Evolutionary conservation across 2,797 vertebrate genomes (phyloP), one percentile per base, ranked within the genome.

Genomic region (Rhodeus uyekii): DNA sequence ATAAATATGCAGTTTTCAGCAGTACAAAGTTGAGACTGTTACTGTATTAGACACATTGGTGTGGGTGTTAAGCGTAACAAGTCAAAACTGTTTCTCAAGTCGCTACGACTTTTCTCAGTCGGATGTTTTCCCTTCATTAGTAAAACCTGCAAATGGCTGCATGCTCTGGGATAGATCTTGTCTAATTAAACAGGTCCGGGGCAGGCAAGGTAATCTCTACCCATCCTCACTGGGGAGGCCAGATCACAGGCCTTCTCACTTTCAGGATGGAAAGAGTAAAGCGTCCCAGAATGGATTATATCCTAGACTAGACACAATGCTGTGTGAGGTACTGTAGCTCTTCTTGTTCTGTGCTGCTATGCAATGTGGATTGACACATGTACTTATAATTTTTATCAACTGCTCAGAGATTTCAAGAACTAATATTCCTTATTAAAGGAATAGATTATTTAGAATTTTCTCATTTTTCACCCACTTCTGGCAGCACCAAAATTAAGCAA

Each of bases 131-230:
- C 63, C 83, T 69, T 71, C 53, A 84, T 83, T 78, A 79, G 42
- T 76, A 75, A 79, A 78, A 60, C 53, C 34, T 60, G 71, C 77
- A 77, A 74, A 68, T 4, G 42, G 24, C 29, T 39, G 46, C 10
- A 58, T 34, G 74, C 61, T 81, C 27, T 58, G n/a, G 82, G 60
- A 68, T 53, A 84, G 67, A 67, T 73, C 32, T 77, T 61, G 39
- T 46, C 64, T 80, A 76, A 82, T 79, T 75, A 82, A 73, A 72
- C 38, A 50, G 64, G 48, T 68, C 50, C 36, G 44, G 67, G 76
- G 55, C 64, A 68, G 34, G 61, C 18, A 63, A 76, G 48, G 73
- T 46, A 58, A 63, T 71, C 65, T 73, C 53, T 44, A 38, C 71
- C 63, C 58, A n/a, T 34, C 36, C 44, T 72, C 48, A 19, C 65